Base-by-base conservation (phyloP, 1,140 invertebrate species). In the Heliconius nattereri region DNA sequence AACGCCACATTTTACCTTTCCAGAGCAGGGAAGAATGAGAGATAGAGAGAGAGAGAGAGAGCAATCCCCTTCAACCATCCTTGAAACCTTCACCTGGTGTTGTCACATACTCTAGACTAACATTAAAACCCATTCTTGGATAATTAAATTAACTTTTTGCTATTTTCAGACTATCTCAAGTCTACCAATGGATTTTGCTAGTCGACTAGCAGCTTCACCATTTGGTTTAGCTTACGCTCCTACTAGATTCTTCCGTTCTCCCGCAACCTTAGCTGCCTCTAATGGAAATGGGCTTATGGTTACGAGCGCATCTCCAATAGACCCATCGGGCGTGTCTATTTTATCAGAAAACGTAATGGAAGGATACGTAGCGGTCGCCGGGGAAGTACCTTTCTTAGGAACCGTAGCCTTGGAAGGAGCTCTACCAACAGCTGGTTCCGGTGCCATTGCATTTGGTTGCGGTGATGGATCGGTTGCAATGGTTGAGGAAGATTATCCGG, bases 341-440 rank as follows among this genome's bases (percentile, higher is more conserved):
- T 32, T 81, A 8, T 86, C 85, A 40, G 80, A 86, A 37, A 86
- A 87, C 60, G 84, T 82, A 2, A 84, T 85, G 40, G 86, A 87
- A 81, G 88, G 88, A 11, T 29, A 72, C 3, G 40, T 89, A 3
- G 75, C 85, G 20, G 85, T 87, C 5, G 75, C 72, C 29, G 60
- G 60, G 26, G 60, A 66, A 29, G 60, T 66, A 66, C 89, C 89
- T 9, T 89, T 90, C 84, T 54, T 88, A 7, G 88, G 87, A 20
- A 83, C 87, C n/a, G 85, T 90, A 6, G 83, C 81, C 32, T 71
- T 88, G 29, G 86, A 86, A 73, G 90, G 90, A 29, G 78, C 73
- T 26, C 73, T 91, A 26, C 87, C 88, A 1, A 86, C 84, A 37
- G 82, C 82, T 54, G 90, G 90, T 73, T 76, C 85, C 73, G 90